Conservation (phyloP, 2,113 vertebrate species). For the Syrrhaptes paradoxus region DNA sequence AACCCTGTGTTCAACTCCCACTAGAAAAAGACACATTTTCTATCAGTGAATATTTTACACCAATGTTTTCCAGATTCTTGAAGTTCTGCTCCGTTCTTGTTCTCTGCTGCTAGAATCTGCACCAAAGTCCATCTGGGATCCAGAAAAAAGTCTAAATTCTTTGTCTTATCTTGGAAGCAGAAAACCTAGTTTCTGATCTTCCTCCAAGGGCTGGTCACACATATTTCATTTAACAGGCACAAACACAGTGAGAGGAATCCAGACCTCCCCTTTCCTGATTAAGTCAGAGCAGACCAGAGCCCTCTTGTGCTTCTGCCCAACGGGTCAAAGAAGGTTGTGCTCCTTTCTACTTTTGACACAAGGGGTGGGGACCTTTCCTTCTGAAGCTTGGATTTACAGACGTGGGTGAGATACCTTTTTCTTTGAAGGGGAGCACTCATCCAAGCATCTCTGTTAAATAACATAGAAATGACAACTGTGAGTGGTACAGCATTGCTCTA, state of each 20-base stretch:
- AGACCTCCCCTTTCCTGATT: background rate
- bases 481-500: background rate
- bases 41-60: background rate
- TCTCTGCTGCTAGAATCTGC: background rate
- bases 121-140: background rate
- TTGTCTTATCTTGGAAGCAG: background rate
- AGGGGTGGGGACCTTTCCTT: background rate
- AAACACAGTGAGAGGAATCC: background rate
- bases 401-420: rapidly evolving
- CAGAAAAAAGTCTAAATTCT: background rate
- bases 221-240: background rate
- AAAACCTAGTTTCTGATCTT: background rate
- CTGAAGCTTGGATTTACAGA: background rate
- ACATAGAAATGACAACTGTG: background rate
- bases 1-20: rapidly evolving
- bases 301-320: background rate
- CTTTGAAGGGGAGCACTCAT: background rate
- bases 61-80: background rate
- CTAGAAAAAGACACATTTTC: background rate
- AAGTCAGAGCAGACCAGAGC: background rate
- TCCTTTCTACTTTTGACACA: background rate
- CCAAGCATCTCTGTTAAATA: background rate
- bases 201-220: background rate
- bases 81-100: background rate
- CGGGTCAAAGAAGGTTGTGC: background rate